Evolutionary conservation across 2,113 vertebrate species (phyloP).

Genomic region (Tauraco erythrolophus): DNA sequence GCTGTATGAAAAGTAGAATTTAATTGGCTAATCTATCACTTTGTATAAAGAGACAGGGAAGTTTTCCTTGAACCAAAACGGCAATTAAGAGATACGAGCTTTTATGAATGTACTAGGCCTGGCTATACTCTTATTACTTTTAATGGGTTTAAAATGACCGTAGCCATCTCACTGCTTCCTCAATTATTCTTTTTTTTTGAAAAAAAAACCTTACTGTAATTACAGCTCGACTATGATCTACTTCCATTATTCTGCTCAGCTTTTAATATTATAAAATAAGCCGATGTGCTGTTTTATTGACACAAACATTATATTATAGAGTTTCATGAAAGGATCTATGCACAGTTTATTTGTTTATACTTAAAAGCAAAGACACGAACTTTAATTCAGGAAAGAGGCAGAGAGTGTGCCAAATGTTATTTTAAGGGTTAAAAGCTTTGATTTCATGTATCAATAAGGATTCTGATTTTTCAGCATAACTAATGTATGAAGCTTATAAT

Average conservation of each 20-base stretch:
- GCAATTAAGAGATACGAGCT: not conserved
- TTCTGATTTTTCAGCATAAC: not conserved
- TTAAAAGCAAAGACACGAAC: not conserved
- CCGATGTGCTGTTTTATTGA: not conserved
- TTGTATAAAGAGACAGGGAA: not conserved
- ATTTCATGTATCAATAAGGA: not conserved
- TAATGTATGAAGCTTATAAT: not conserved
- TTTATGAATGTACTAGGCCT: not conserved
- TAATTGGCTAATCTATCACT: not conserved
- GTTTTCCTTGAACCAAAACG: not conserved
- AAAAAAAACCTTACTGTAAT: not conserved
- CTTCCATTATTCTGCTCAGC: not conserved
- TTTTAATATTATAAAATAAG: conserved; percentile 2
- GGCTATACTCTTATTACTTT: not conserved
- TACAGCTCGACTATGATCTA: not conserved
- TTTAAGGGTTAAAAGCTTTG: not conserved
- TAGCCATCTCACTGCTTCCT: conserved; percentile 18
- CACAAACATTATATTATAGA: not conserved
- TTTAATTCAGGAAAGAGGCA: not conserved
- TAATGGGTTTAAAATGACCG: conserved; percentile 40
- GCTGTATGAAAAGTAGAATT: not conserved
- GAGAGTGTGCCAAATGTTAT: not conserved
- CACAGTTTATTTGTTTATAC: not conserved
- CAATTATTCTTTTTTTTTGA: not conserved
- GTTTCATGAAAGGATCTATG: not conserved